phyloP scores from a whole-genome alignment of 1,140 invertebrate genomes.

The Pachypeltis micranthus region DNA sequence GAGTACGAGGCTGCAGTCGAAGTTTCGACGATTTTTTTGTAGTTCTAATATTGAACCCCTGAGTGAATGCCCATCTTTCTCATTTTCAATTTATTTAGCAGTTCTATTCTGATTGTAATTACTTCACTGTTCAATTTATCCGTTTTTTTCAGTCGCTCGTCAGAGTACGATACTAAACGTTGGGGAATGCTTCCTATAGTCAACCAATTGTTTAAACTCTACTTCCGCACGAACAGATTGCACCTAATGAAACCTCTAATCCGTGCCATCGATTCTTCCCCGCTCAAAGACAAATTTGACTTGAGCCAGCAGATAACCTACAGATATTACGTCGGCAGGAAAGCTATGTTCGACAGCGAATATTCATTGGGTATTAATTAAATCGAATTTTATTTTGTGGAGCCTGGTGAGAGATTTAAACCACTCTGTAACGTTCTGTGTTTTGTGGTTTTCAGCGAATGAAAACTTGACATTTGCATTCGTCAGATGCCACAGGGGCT shows the following conservation, averaged over 20 bases:
- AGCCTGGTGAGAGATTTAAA: too few relatives aligned
- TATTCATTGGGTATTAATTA: conserved; percentile 55
- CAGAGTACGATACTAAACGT: conserved; percentile 81
- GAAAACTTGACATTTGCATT: conserved; percentile 88
- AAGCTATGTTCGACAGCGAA: conserved; percentile 96
- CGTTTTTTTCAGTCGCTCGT: conserved; percentile 45
- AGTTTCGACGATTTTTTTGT: too few relatives aligned
- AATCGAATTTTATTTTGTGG: conserved; percentile 7
- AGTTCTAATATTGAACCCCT: too few relatives aligned
- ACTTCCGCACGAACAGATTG: conserved; percentile 92
- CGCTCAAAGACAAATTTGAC: conserved; percentile 78
- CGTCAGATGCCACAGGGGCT: conserved; percentile 71
- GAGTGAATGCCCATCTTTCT: too few relatives aligned
- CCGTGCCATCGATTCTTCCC: conserved; percentile 84
- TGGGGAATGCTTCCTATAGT: conserved; percentile 92
- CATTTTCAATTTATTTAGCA: too few relatives aligned
- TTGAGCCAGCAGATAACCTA: conserved; percentile 85
- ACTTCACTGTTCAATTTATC: conserved; percentile 4
- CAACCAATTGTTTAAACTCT: conserved; percentile 96
- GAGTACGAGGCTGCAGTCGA: too few relatives aligned
- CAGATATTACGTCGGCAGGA: conserved; percentile 91
- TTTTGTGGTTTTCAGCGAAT: conserved; percentile 59
- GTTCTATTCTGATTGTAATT: too few relatives aligned
- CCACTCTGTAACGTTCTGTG: background rate
- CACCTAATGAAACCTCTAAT: conserved; percentile 95